Conservation (phyloP, 1,140 invertebrate species). For the Galendromus occidentalis region DNA sequence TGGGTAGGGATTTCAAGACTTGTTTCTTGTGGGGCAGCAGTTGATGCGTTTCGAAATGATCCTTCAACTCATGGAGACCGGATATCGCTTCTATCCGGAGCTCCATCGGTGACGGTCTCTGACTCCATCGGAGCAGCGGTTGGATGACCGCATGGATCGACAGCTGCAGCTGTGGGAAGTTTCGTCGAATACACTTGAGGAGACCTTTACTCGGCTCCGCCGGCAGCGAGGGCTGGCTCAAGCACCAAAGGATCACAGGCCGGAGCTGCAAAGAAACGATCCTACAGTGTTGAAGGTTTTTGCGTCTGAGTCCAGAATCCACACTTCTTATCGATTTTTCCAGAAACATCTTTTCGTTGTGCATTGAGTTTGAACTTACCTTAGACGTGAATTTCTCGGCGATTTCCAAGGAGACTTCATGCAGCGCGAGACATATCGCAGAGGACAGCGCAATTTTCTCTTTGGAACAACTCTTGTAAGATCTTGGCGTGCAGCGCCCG, state of each 20-base stretch:
- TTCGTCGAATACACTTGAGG: not conserved
- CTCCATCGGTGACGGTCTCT: not conserved
- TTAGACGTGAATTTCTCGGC: not conserved
- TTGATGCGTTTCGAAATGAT: not conserved
- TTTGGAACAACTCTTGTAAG: too few relatives aligned
- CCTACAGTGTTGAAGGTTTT: too few relatives aligned
- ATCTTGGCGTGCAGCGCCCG: too few relatives aligned
- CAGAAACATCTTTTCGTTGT: not conserved
- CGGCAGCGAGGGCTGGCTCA: not conserved
- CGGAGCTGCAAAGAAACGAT: not conserved
- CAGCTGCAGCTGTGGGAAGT: not conserved
- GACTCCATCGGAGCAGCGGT: not conserved
- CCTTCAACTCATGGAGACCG: not conserved
- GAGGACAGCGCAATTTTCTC: too few relatives aligned
- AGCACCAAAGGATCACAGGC: not conserved
- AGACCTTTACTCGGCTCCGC: not conserved
- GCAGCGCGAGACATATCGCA: too few relatives aligned
- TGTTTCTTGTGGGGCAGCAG: not conserved
- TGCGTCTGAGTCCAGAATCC: too few relatives aligned
- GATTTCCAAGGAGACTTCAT: too few relatives aligned
- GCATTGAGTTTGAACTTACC: not conserved
- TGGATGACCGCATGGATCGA: not conserved
- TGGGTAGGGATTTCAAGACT: not conserved
- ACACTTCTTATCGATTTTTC: too few relatives aligned
- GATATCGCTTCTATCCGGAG: not conserved